Conservation (phyloP, 2,797 vertebrate species). For the Brachyalestes nurse region DNA sequence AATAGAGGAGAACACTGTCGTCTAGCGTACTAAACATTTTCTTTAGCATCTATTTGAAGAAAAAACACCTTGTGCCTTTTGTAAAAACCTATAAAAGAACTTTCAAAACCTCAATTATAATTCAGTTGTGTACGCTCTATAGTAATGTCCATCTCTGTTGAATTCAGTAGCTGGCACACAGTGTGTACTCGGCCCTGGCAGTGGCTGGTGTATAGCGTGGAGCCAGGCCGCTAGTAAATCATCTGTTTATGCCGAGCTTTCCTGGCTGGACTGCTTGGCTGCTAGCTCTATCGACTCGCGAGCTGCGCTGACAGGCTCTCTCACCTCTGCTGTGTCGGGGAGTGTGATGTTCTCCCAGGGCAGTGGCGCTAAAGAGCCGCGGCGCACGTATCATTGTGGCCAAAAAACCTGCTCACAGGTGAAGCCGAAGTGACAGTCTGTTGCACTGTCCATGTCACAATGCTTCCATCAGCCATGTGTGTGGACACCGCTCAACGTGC, state of each 20-base stretch:
- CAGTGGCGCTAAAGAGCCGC: constrained; percentile 19
- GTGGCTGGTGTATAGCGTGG: background rate
- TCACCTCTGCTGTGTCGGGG: constrained; percentile 45
- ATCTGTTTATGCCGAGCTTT: constrained; percentile 29
- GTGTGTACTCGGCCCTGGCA: constrained; percentile 5
- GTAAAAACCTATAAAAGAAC: constrained; percentile 26
- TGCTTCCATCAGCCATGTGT: constrained; percentile 50
- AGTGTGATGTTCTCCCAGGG: constrained; percentile 43
- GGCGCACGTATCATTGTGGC: constrained; percentile 53
- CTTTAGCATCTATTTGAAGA: constrained; percentile 11
- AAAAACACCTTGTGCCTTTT: constrained; percentile 33
- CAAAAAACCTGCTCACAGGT: constrained; percentile 60
- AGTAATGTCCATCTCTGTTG: background rate
- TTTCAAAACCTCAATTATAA: background rate
- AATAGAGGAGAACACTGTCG: constrained; percentile 63
- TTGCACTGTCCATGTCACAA: constrained; percentile 68
- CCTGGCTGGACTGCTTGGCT: constrained; percentile 27
- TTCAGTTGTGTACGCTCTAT: background rate
- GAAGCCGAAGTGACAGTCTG: constrained; percentile 72
- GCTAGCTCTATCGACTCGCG: constrained; percentile 36
- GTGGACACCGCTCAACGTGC: constrained; percentile 43
- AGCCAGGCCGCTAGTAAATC: constrained; percentile 21
- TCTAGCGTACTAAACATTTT: constrained; percentile 61
- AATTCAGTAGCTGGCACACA: background rate
- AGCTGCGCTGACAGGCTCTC: constrained; percentile 43